Evolutionary conservation across 2,888 invertebrate genomes (phyloP).

Genomic region (Ichneumoninae sp.): DNA sequence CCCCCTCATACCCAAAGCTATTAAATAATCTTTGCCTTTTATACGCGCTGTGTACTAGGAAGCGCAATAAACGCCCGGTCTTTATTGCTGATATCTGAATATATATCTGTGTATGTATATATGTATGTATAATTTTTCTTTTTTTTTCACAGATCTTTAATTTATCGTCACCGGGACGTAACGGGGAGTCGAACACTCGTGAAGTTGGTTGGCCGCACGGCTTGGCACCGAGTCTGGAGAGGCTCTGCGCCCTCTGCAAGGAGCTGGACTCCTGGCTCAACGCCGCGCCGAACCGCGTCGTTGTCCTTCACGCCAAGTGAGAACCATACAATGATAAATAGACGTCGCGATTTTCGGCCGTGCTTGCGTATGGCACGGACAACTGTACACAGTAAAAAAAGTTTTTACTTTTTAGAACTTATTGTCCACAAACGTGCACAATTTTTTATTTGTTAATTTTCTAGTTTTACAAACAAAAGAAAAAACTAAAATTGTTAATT

Average conservation of each 20-base stretch:
- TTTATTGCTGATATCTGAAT: slow-evolving; percentile 20
- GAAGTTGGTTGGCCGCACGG: slow-evolving; percentile 94
- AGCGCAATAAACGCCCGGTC: slow-evolving; percentile 30
- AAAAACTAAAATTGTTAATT: too few species aligned
- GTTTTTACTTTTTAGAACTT: too few species aligned
- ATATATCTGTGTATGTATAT: not conserved
- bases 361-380: slow-evolving; percentile 8
- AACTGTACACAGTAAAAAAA: too few species aligned
- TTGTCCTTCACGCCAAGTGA: slow-evolving; percentile 94
- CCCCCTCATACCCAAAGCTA: not conserved
- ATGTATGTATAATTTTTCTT: slow-evolving; percentile 18
- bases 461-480: too few species aligned
- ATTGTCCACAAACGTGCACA: too few species aligned
- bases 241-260: slow-evolving; percentile 96
- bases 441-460: too few species aligned
- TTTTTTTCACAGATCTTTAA: slow-evolving; percentile 91
- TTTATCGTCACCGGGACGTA: slow-evolving; percentile 89
- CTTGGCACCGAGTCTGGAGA: slow-evolving; percentile 94
- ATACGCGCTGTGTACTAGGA: not conserved
- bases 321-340: slow-evolving; percentile 50
- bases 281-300: slow-evolving; percentile 92
- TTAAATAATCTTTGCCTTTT: slow-evolving; percentile 26
- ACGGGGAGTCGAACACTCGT: slow-evolving; percentile 84
- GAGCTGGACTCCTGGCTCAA: slow-evolving; percentile 97
- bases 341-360: slow-evolving; percentile 45